Evolutionary conservation across 2,113 vertebrate species (phyloP).

Genomic region (Nyctereutes procyonoides): DNA sequence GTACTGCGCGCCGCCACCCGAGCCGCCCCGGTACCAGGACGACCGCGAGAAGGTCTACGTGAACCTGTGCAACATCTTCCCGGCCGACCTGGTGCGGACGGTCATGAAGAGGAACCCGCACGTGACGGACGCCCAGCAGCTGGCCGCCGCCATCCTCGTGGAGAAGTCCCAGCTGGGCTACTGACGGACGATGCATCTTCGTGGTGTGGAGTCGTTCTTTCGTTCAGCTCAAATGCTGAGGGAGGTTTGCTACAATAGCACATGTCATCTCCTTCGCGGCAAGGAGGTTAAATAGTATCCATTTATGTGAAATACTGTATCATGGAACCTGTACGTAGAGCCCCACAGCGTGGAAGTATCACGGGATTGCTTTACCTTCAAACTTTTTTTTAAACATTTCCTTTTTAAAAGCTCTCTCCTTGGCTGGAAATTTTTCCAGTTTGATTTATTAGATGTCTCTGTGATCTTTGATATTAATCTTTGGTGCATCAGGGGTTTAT

Average conservation of each 20-base stretch:
- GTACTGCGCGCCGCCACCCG: slow-evolving; percentile 87
- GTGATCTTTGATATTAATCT: slow-evolving; percentile 88
- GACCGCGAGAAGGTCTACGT: slow-evolving; percentile 93
- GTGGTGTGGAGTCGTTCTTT: slow-evolving; percentile 88
- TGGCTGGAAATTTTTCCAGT: slow-evolving; percentile 86
- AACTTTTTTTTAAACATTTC: slow-evolving; percentile 83
- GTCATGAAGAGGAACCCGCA: slow-evolving; percentile 98
- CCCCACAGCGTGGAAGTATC: slow-evolving; percentile 84
- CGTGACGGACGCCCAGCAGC: slow-evolving; percentile 95
- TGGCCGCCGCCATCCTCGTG: slow-evolving; percentile 96
- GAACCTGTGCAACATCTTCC: slow-evolving; percentile 99
- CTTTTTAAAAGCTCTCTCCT: slow-evolving; percentile 83
- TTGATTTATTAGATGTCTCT: slow-evolving; percentile 86
- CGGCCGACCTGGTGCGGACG: slow-evolving; percentile 94
- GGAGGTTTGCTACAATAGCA: slow-evolving; percentile 94
- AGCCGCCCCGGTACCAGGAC: slow-evolving; percentile 90
- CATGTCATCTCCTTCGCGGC: slow-evolving; percentile 90
- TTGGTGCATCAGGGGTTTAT: slow-evolving; percentile 92
- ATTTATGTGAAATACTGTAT: slow-evolving; percentile 90
- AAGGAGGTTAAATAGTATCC: slow-evolving; percentile 92
- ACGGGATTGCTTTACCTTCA: slow-evolving; percentile 84
- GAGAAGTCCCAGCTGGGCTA: slow-evolving; percentile 95
- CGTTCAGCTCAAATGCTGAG: slow-evolving; percentile 90
- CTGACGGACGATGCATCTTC: slow-evolving; percentile 89
- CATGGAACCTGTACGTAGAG: slow-evolving; percentile 87